These are phyloP conservation scores for Spodoptera littoralis DNA, from an alignment of 2,888 invertebrate genomes.

Conservation along the genomic window DNA sequence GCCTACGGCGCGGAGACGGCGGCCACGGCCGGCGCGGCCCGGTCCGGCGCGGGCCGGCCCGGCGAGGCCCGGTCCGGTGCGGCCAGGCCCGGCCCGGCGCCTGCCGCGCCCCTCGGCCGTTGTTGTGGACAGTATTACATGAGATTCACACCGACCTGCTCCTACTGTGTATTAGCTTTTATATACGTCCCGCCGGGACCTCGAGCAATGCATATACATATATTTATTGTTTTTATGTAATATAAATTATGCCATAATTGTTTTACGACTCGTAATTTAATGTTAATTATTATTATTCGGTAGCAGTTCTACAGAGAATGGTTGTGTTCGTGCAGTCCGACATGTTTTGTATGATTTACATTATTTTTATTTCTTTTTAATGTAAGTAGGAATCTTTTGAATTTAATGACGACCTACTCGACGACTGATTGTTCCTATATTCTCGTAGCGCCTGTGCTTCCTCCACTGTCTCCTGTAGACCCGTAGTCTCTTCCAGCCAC, in stretches of 20 bases:
- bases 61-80: background rate
- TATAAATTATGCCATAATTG: slow-evolving; percentile 84
- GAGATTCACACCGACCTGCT: slow-evolving; percentile 46
- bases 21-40: slow-evolving; percentile 44
- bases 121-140: slow-evolving; percentile 49
- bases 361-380: slow-evolving; percentile 66
- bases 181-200: slow-evolving; percentile 51
- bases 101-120: slow-evolving; percentile 18
- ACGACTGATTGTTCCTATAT: slow-evolving; percentile 78
- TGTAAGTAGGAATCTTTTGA: slow-evolving; percentile 73
- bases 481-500: slow-evolving; percentile 18
- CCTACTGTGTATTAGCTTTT: slow-evolving; percentile 49
- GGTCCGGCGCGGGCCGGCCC: slow-evolving; percentile 10
- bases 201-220: slow-evolving; percentile 68
- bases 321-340: slow-evolving; percentile 66
- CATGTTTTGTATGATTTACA: slow-evolving; percentile 69
- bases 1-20: slow-evolving; percentile 67
- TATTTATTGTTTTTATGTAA: slow-evolving; percentile 77
- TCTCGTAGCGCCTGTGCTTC: slow-evolving; percentile 70
- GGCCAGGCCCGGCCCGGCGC: slow-evolving; percentile 12
- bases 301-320: slow-evolving; percentile 63
- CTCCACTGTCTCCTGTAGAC: slow-evolving; percentile 49
- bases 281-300: slow-evolving; percentile 72
- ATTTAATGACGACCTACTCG: slow-evolving; percentile 71
- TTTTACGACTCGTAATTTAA: slow-evolving; percentile 81